Evolutionary conservation across 2,888 invertebrate genomes (phyloP).

Genomic region (Metallyticus violacea): DNA sequence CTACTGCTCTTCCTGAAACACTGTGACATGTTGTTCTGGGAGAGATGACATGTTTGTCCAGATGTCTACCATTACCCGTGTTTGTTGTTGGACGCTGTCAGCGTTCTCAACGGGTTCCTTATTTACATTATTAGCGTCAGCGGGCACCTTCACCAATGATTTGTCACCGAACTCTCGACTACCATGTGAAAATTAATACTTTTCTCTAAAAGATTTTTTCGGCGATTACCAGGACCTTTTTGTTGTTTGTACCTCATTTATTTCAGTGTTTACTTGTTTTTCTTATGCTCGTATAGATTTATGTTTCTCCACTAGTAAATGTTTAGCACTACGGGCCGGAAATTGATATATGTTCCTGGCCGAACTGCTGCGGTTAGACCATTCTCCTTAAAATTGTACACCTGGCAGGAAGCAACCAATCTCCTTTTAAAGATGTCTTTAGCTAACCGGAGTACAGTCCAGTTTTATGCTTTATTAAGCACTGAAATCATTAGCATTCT

Average conservation of each 20-base stretch:
- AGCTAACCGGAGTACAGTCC: too few species aligned
- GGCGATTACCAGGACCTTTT: neutral
- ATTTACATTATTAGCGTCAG: neutral
- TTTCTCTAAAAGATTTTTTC: neutral
- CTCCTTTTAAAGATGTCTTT: too few species aligned
- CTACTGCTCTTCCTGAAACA: neutral
- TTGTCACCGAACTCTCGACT: too few species aligned
- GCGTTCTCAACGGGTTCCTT: too few species aligned
- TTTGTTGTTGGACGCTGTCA: neutral
- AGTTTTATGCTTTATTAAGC: too few species aligned
- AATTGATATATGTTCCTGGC: neutral
- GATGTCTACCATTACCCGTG: neutral
- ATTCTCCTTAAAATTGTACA: neutral
- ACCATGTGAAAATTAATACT: neutral
- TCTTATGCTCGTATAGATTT: neutral
- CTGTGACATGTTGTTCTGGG: neutral
- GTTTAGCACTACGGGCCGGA: neutral
- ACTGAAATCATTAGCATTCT: too few species aligned
- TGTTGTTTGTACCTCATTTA: neutral
- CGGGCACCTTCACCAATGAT: neutral
- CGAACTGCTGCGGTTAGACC: too few species aligned
- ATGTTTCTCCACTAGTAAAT: neutral
- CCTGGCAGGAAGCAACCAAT: neutral
- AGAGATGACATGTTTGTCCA: neutral
- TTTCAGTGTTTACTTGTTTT: neutral